Evolutionary conservation across 2,113 vertebrate genomes (phyloP).

Genomic region (Ceratotherium simum): DNA sequence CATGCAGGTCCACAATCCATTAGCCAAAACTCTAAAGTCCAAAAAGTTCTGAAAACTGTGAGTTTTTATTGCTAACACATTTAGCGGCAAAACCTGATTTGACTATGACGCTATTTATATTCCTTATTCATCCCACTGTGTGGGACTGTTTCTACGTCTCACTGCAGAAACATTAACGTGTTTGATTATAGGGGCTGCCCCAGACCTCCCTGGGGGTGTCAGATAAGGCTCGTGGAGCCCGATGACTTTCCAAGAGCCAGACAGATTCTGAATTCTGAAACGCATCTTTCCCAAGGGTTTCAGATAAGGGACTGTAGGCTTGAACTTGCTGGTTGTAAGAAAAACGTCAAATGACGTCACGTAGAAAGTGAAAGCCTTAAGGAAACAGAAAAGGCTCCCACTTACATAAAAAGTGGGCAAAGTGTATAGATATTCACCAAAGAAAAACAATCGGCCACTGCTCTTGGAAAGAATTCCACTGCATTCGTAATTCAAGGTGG

Average conservation of each 20-base stretch:
- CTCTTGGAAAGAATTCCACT: background rate
- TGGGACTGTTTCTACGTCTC: slow-evolving; percentile 15
- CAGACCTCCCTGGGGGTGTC: background rate
- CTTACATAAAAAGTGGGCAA: background rate
- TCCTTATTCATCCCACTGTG: background rate
- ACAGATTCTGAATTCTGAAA: slow-evolving; percentile 21
- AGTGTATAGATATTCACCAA: background rate
- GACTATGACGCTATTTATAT: slow-evolving; percentile 7
- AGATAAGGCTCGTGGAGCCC: background rate
- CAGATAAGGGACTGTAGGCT: background rate
- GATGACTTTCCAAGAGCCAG: background rate
- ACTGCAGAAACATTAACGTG: slow-evolving; percentile 23
- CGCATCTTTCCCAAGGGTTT: background rate
- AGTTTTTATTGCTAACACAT: background rate
- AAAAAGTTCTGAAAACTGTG: background rate
- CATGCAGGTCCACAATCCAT: background rate
- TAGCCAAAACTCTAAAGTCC: slow-evolving; percentile 26
- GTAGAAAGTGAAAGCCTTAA: background rate
- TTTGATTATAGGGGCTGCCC: background rate
- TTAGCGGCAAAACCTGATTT: background rate
- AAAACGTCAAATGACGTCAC: background rate
- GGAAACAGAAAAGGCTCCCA: slow-evolving; percentile 8
- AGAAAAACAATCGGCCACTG: background rate
- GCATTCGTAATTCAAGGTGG: background rate
- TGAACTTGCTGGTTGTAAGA: background rate